phyloP scores from a whole-genome alignment of 1,140 invertebrate genomes.

The Anadara kagoshimensis region DNA sequence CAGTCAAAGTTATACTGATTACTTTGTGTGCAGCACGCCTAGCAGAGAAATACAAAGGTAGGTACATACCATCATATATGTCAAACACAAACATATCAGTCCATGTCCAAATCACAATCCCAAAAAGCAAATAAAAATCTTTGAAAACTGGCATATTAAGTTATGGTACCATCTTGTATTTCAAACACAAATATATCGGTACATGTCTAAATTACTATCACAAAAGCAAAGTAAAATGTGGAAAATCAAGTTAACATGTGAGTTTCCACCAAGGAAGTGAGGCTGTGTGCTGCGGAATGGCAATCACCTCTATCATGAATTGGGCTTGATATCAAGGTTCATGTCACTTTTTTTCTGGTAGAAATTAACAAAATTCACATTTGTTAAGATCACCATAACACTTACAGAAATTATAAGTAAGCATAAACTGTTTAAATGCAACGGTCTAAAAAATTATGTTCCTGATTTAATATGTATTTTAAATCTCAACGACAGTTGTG shows the following conservation, averaged over 20 bases:
- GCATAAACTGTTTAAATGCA: too few species aligned
- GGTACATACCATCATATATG: constrained; percentile 15
- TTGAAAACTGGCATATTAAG: neutral
- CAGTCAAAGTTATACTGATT: constrained; percentile 79
- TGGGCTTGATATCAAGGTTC: neutral
- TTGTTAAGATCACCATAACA: neutral
- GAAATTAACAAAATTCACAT: neutral
- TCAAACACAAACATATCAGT: neutral
- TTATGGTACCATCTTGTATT: neutral
- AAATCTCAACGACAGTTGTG: too few species aligned
- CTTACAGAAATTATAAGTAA: neutral
- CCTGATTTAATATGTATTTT: too few species aligned
- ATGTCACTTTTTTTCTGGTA: neutral
- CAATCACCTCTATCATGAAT: too few species aligned
- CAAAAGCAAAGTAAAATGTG: too few species aligned
- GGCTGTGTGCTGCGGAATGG: too few species aligned
- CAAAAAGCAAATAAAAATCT: neutral
- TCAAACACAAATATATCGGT: too few species aligned
- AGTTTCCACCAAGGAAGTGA: too few species aligned
- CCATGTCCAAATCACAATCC: neutral
- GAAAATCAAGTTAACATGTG: too few species aligned
- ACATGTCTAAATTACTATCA: too few species aligned
- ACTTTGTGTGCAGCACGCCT: constrained; percentile 78
- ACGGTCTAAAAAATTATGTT: too few species aligned
- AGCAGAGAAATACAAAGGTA: constrained; percentile 79